phyloP scores from a whole-genome alignment of 2,888 invertebrate species.

The Hoplodrina ambigua region DNA sequence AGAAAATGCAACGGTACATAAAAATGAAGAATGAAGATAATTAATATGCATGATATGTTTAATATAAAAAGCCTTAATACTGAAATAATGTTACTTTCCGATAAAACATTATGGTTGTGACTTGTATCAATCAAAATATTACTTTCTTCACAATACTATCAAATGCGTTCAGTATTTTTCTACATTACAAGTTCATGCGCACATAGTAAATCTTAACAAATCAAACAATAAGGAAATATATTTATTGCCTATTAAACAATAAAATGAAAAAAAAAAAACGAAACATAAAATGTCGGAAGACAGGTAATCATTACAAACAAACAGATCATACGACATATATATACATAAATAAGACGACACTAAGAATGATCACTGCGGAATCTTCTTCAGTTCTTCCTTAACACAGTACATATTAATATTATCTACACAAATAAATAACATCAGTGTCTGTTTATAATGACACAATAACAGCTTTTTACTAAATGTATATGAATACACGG shows the following conservation, averaged over 20 bases:
- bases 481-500: too few relatives aligned
- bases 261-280: background rate
- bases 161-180: background rate
- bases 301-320: too few relatives aligned
- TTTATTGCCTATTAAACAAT: background rate
- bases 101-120: constrained; percentile 19
- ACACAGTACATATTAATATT: too few relatives aligned
- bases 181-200: background rate
- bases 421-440: too few relatives aligned
- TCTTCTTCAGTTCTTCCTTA: too few relatives aligned
- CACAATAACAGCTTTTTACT: too few relatives aligned
- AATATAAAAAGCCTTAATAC: constrained; percentile 40
- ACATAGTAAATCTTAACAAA: background rate
- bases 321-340: too few relatives aligned
- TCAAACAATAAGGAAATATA: background rate
- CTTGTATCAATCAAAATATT: constrained; percentile 5
- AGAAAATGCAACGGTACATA: constrained; percentile 24
- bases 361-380: too few relatives aligned
- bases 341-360: too few relatives aligned
- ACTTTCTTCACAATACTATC: background rate
- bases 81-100: constrained; percentile 37
- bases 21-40: constrained; percentile 38
- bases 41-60: constrained; percentile 26
- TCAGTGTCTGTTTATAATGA: too few relatives aligned
- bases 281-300: too few relatives aligned